Conservation (phyloP, 2,113 vertebrate species). For the Archocentrus centrarchus region DNA sequence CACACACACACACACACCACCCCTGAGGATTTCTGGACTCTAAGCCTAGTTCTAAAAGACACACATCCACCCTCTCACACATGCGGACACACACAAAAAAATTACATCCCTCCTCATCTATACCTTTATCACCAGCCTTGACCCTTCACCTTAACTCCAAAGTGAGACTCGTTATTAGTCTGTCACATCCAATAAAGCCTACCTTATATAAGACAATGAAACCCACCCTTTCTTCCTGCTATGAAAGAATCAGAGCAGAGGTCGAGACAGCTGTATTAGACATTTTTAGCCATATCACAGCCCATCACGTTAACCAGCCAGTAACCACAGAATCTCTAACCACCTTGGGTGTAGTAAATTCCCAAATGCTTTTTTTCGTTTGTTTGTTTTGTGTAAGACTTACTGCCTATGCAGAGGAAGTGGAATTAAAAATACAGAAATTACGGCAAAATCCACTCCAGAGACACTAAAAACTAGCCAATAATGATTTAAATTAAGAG, state of each 20-base stretch:
- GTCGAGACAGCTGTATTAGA: conserved; percentile 59
- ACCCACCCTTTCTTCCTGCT: conserved; percentile 21
- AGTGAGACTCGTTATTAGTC: conserved; percentile 76
- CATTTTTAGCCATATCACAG: conserved; percentile 29
- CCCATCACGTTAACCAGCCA: conserved; percentile 28
- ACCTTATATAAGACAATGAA: conserved; percentile 67
- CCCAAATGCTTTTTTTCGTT: background rate
- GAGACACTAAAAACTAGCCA: too few species aligned
- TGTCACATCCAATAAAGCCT: conserved; percentile 76
- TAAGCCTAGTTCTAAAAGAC: conserved; percentile 42
- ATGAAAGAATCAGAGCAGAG: conserved; percentile 52
- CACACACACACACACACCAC: too few species aligned
- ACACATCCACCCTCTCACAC: conserved; percentile 8
- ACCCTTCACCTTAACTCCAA: conserved; percentile 72
- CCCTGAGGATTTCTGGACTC: conserved; percentile 58
- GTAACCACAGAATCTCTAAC: background rate
- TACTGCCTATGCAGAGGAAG: background rate
- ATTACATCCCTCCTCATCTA: conserved; percentile 50
- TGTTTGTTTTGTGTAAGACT: background rate
- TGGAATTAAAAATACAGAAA: background rate
- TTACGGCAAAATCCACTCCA: background rate
- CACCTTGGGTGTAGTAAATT: background rate
- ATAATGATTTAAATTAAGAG: background rate
- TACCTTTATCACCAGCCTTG: conserved; percentile 68
- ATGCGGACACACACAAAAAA: conserved; percentile 14